Conservation (phyloP, 2,797 vertebrate species). For the Psittacula echo region DNA sequence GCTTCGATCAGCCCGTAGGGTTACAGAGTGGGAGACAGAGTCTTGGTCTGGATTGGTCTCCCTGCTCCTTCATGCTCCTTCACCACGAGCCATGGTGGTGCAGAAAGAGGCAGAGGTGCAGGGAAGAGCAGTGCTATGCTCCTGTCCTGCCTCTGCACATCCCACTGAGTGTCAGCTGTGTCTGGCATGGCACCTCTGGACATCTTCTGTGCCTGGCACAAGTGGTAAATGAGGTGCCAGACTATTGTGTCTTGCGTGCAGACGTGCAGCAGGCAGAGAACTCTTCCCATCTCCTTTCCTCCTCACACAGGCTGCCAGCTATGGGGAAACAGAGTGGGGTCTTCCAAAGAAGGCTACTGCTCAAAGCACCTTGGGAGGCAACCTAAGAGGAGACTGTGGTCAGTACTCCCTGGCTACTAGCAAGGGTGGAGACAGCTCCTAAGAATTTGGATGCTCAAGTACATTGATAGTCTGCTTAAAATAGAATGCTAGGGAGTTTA, state of each 20-base stretch:
- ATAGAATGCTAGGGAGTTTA: background rate
- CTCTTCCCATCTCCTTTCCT: background rate
- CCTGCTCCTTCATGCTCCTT: background rate
- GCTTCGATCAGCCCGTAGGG: background rate
- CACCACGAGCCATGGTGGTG: background rate
- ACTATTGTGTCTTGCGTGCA: background rate
- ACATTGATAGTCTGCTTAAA: background rate
- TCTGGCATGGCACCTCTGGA: background rate
- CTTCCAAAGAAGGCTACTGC: background rate
- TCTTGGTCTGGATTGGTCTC: background rate
- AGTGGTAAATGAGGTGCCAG: background rate
- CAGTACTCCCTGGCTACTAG: background rate
- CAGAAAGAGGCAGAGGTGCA: background rate
- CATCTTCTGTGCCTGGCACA: background rate
- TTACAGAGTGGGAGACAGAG: background rate
- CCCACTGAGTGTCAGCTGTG: accelerated
- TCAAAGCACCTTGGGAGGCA: background rate
- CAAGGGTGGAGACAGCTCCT: background rate
- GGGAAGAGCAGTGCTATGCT: background rate
- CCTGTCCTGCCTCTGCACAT: background rate
- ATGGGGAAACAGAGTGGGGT: background rate
- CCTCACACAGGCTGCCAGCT: background rate
- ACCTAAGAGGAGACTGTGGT: background rate
- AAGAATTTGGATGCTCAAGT: background rate
- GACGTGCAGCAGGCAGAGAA: background rate